Evolutionary conservation across 2,888 invertebrate species (phyloP).

Genomic region (Netelia melanura): DNA sequence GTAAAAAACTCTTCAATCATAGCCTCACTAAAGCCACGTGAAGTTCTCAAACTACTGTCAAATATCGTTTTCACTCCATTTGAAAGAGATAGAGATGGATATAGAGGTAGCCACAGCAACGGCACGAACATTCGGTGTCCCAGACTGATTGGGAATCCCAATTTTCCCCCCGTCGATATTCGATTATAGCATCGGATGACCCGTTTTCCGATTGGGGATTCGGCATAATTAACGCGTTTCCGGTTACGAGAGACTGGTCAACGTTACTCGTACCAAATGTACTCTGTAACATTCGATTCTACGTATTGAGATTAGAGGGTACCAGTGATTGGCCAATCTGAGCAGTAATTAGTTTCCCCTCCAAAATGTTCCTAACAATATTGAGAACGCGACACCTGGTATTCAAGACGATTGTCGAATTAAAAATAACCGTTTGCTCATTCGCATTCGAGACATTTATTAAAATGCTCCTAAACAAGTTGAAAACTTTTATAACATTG

Average conservation of each 20-base stretch:
- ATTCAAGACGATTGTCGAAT: too few species aligned
- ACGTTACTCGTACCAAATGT: constrained; percentile 1
- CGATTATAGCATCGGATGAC: constrained; percentile 52
- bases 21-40: background rate
- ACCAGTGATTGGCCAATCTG: constrained; percentile 18
- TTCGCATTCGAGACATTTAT: too few species aligned
- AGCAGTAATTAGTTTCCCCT: background rate
- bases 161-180: constrained; percentile 58
- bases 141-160: constrained; percentile 59
- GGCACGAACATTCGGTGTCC: constrained; percentile 41
- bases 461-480: too few species aligned
- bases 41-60: background rate
- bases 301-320: background rate
- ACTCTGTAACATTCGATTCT: background rate
- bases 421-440: too few species aligned
- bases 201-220: constrained; percentile 57
- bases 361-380: too few species aligned
- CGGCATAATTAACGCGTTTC: constrained; percentile 65
- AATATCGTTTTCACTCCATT: constrained; percentile 17
- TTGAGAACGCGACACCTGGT: too few species aligned
- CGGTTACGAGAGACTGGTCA: constrained; percentile 48
- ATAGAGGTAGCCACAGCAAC: background rate
- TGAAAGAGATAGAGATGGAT: constrained; percentile 10
- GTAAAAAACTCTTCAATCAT: background rate
- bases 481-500: too few species aligned